Percentiles rank a stretch among this genome's conserved stretches.
Conservation (phyloP, 2,797 vertebrate genomes). For the Sphenodon punctatus region DNA sequence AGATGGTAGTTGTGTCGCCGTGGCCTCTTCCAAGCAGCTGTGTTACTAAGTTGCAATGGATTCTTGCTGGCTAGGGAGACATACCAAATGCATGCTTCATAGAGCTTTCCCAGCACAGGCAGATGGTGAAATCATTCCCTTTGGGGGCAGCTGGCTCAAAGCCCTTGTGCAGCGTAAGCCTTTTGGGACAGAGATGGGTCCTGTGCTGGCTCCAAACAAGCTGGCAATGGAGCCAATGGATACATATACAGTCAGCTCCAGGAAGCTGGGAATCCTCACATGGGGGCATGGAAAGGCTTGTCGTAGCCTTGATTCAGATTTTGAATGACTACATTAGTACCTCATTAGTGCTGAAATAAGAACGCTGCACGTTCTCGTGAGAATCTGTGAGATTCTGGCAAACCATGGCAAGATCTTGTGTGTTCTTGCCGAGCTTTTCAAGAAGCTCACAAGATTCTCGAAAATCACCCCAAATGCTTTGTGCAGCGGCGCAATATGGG, state of each 20-base stretch:
- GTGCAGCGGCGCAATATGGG: no score
- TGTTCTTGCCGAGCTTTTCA: no score
- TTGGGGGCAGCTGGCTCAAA: not conserved
- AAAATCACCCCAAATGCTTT: no score
- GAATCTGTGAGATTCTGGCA: no score
- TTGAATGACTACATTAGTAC: no score
- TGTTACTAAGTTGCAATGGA: not conserved
- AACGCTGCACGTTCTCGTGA: no score
- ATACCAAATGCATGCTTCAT: not conserved
- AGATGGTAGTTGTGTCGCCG: not conserved
- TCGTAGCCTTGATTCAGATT: no score
- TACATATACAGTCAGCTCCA: not conserved
- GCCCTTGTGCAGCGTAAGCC: not conserved
- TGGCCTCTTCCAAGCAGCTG: not conserved
- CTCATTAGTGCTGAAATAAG: no score
- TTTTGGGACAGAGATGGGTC: not conserved
- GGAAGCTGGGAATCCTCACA: fast-evolving
- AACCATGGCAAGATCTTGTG: no score
- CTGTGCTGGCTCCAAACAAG: not conserved
- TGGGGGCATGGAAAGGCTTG: no score
- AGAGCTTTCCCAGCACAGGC: not conserved
- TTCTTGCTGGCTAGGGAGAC: not conserved
- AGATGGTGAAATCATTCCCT: not conserved
- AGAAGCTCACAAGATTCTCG: no score
- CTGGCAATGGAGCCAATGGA: not conserved